These are phyloP conservation scores for Drosophila bocqueti DNA, from an alignment of 1,140 invertebrate species.

Conservation along the genomic window DNA sequence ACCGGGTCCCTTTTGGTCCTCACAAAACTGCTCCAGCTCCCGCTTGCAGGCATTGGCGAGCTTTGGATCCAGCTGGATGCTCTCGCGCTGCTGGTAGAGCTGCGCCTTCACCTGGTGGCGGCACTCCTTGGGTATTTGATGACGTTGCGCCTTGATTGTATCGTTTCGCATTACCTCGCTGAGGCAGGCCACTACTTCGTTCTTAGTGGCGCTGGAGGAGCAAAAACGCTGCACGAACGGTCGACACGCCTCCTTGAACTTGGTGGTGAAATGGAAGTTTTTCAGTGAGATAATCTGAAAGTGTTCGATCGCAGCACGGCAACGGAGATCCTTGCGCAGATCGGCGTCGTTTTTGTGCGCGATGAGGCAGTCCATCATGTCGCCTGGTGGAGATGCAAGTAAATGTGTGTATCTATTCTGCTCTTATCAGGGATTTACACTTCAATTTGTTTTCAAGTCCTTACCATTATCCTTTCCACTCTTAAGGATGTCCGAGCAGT, in stretches of 20 bases:
- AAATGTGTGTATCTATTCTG: not conserved
- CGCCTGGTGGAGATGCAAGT: constrained; percentile 78
- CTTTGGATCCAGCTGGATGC: constrained; percentile 93
- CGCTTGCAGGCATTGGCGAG: constrained; percentile 90
- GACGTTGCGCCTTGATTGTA: constrained; percentile 91
- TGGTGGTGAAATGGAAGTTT: constrained; percentile 97
- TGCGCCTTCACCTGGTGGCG: constrained; percentile 95
- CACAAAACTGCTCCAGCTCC: constrained; percentile 93
- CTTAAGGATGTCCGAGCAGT: constrained; percentile 91
- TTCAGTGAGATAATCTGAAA: constrained; percentile 96
- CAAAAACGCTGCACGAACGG: constrained; percentile 93
- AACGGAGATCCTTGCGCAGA: constrained; percentile 91
- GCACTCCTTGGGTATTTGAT: constrained; percentile 93
- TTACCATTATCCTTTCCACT: constrained; percentile 89
- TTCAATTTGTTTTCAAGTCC: not conserved
- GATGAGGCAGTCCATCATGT: constrained; percentile 97
- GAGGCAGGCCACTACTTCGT: constrained; percentile 95
- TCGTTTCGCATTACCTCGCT: constrained; percentile 95
- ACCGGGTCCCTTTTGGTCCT: constrained; percentile 90
- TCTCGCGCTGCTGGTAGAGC: constrained; percentile 95
- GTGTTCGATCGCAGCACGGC: constrained; percentile 97
- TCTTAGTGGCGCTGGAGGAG: constrained; percentile 91
- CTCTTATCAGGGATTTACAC: not conserved
- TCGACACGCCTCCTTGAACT: constrained; percentile 97
- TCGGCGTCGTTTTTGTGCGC: constrained; percentile 95